Conservation (phyloP, 2,888 invertebrate genomes). For the Aporophyla nigra region DNA sequence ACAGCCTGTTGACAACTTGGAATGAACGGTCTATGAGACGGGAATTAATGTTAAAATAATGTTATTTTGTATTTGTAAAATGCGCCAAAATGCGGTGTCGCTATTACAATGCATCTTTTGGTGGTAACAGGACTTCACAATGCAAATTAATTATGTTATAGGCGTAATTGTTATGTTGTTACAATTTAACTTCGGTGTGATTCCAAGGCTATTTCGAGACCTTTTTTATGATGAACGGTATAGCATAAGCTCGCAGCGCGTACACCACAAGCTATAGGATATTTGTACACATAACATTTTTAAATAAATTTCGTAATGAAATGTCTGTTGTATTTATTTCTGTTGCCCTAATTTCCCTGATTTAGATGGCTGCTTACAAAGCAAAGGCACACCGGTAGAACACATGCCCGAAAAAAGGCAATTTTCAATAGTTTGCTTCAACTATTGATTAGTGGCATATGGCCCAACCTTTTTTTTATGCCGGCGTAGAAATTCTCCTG, state of each 20-base stretch:
- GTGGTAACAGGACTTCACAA: conserved; percentile 47
- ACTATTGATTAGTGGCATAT: too few species aligned
- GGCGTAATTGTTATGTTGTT: conserved; percentile 59
- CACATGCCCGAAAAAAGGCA: background rate
- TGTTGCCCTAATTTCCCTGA: background rate
- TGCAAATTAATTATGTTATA: conserved; percentile 56
- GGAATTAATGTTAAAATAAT: conserved; percentile 68
- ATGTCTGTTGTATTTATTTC: conserved; percentile 35
- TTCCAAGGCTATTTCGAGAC: conserved; percentile 64
- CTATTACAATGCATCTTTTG: conserved; percentile 42
- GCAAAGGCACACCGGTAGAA: background rate
- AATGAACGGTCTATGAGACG: conserved; percentile 80
- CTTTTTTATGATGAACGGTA: conserved; percentile 66
- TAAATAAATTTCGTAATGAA: conserved; percentile 82
- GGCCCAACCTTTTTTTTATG: too few species aligned
- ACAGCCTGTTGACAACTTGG: conserved; percentile 72
- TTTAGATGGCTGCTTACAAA: background rate
- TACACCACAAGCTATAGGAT: conserved; percentile 83
- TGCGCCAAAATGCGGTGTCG: conserved; percentile 37
- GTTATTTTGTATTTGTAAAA: conserved; percentile 62
- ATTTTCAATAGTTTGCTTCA: background rate
- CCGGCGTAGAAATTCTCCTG: too few species aligned
- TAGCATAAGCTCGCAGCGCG: conserved; percentile 76
- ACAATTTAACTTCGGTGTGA: conserved; percentile 52
- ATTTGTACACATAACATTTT: conserved; percentile 88